These are phyloP conservation scores for Pygathrix nemaeus DNA, from an alignment of 2,113 vertebrate species.

Conservation along the genomic window DNA sequence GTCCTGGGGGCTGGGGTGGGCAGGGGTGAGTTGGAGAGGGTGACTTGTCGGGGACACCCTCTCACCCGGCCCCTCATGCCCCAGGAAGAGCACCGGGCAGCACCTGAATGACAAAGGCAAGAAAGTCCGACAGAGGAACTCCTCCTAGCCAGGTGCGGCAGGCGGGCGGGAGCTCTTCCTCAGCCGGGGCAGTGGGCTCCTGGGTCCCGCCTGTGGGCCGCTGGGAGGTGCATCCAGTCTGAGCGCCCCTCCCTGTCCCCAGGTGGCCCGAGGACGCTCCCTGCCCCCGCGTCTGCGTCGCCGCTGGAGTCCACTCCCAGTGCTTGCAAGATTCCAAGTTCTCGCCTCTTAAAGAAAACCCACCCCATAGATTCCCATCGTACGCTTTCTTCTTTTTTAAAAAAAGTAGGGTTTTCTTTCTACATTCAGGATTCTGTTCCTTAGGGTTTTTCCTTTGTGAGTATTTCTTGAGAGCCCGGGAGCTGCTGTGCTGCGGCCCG, in stretches of 20 bases:
- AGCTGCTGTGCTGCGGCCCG: no score
- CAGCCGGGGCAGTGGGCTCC: no score
- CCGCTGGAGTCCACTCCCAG: constrained; percentile 36
- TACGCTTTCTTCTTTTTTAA: background rate
- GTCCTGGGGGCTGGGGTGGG: background rate
- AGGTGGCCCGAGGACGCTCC: constrained; percentile 45
- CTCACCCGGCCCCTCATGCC: background rate
- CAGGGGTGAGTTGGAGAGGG: background rate
- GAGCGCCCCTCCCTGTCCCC: background rate
- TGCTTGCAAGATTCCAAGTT: constrained; percentile 34
- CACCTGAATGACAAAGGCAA: constrained; percentile 92
- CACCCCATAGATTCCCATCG: constrained; percentile 47
- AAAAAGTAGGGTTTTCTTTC: constrained; percentile 77
- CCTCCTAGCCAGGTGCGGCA: constrained; percentile 83
- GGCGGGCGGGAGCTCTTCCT: background rate
- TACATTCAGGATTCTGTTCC: constrained; percentile 48
- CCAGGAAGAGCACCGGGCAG: constrained; percentile 92
- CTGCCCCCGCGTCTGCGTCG: background rate
- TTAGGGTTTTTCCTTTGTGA: background rate
- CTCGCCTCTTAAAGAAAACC: background rate
- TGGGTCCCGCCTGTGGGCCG: no score
- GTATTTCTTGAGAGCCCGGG: background rate
- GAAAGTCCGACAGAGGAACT: constrained; percentile 95
- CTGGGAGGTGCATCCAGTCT: background rate
- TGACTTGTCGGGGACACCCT: no score